Conservation (phyloP, 92 coral and sea anemone species). For the Phenganax subtilis region DNA sequence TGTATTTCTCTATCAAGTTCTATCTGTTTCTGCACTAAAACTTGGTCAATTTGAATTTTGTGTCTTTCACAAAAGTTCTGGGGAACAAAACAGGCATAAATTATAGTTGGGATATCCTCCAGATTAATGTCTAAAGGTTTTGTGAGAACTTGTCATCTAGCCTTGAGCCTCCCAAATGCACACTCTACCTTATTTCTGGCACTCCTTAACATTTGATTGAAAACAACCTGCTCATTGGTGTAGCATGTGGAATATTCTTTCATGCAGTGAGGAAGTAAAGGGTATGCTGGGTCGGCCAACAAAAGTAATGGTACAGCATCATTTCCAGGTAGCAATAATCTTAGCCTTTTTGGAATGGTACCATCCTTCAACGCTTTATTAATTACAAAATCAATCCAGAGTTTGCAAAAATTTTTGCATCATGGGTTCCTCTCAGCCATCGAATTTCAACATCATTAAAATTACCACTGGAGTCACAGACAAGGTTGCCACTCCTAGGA, state of each 20-base stretch:
- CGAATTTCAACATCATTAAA: conserved; percentile 51
- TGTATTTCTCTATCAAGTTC: background rate
- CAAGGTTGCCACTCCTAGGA: no score
- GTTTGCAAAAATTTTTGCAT: conserved; percentile 51
- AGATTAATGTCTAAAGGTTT: background rate
- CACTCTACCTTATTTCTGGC: conserved; percentile 35
- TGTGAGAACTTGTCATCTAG: conserved; percentile 1
- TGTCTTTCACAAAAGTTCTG: conserved; percentile 10
- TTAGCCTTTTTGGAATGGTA: background rate
- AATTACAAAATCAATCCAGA: background rate
- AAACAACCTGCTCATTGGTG: conserved; percentile 36
- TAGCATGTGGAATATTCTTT: conserved; percentile 34
- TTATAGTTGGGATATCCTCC: background rate
- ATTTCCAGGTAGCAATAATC: conserved; percentile 27
- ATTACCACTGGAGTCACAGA: conserved; percentile 43
- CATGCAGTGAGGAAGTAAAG: conserved; percentile 14
- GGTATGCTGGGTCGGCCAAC: conserved; percentile 41
- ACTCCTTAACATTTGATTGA: conserved; percentile 45
- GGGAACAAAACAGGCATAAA: conserved; percentile 6
- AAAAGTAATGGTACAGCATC: conserved; percentile 46
- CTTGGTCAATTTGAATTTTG: background rate
- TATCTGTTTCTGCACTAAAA: background rate
- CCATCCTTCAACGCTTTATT: conserved; percentile 15
- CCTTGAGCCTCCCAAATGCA: conserved; percentile 7
- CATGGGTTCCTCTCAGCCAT: conserved; percentile 53